Percentiles rank a stretch among this genome's conserved stretches.
Conservation (phyloP, 2,888 invertebrate species). For the Hanleya hanleyi region DNA sequence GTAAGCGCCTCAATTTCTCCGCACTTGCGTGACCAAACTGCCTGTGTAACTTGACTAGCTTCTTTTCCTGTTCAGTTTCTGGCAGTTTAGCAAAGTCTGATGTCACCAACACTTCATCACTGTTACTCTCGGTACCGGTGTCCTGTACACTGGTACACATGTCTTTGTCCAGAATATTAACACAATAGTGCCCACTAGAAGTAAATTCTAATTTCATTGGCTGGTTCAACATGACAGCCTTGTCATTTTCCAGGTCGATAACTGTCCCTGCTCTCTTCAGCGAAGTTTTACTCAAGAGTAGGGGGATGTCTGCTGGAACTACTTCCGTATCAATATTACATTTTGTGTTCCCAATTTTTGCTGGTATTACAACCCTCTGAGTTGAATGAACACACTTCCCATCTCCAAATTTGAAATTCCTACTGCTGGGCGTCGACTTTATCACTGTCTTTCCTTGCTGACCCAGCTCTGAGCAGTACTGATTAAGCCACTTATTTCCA, state of each 20-base stretch:
- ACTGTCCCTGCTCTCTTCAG: slow-evolving; percentile 19
- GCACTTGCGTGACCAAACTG: slow-evolving; percentile 42
- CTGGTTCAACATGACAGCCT: slow-evolving; percentile 15
- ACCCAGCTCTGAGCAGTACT: no score
- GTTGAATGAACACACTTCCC: slow-evolving; percentile 2
- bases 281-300: slow-evolving; percentile 21
- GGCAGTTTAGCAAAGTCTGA: no score
- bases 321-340: slow-evolving; percentile 22
- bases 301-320: slow-evolving; percentile 12
- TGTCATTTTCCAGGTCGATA: slow-evolving; percentile 7
- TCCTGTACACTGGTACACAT: no score
- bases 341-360: slow-evolving; percentile 8
- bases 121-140: no score
- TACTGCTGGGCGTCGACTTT: neutral
- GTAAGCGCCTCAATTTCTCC: slow-evolving; percentile 24
- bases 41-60: slow-evolving; percentile 34
- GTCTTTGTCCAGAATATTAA: slow-evolving; percentile 9
- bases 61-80: no score
- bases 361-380: slow-evolving; percentile 14
- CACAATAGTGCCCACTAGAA: slow-evolving; percentile 26
- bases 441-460: no score
- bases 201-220: slow-evolving; percentile 18
- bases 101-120: no score
- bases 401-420: slow-evolving; percentile 24
- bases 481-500: no score